These are phyloP conservation scores for Lycaena phlaeas DNA, from an alignment of 2,888 invertebrate genomes.

Conservation along the genomic window DNA sequence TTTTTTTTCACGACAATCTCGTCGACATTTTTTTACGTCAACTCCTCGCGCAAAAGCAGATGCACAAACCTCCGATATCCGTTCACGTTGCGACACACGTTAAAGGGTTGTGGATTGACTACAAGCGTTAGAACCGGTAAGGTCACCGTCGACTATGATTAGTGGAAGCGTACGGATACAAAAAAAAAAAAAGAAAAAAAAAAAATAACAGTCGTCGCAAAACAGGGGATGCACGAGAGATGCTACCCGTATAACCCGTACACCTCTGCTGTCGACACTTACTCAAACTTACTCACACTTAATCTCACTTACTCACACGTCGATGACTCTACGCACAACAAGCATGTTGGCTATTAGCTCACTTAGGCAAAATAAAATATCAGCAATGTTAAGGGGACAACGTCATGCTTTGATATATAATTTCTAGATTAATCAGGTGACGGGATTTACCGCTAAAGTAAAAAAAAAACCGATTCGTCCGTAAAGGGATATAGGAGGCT, in stretches of 20 bases:
- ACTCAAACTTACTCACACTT: too few relatives aligned
- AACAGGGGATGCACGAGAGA: slow-evolving; percentile 69
- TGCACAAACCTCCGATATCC: slow-evolving; percentile 53
- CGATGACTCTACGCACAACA: slow-evolving; percentile 62
- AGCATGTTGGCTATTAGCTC: slow-evolving; percentile 43
- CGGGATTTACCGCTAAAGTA: slow-evolving; percentile 7
- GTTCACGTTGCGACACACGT: slow-evolving; percentile 57
- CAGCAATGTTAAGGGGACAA: slow-evolving; percentile 39
- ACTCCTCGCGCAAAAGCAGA: slow-evolving; percentile 50
- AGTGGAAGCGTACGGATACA: slow-evolving; percentile 70
- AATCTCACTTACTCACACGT: slow-evolving; percentile 36
- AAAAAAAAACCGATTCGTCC: slow-evolving; percentile 27
- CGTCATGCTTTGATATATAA: slow-evolving; percentile 48
- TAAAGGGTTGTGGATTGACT: slow-evolving; percentile 70
- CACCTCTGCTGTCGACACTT: slow-evolving; percentile 40
- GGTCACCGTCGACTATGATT: slow-evolving; percentile 52
- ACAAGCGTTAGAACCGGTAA: slow-evolving; percentile 32
- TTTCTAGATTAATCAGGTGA: slow-evolving; percentile 16
- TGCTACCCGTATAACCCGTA: slow-evolving; percentile 37
- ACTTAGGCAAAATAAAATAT: slow-evolving; percentile 24
- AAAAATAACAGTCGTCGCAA: slow-evolving; percentile 36
- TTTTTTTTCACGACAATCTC: too few relatives aligned
- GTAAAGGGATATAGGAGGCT: slow-evolving; percentile 55
- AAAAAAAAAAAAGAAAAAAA: slow-evolving; percentile 35
- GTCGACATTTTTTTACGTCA: too few relatives aligned